Conservation (phyloP, 92 coral and sea anemone species). For the Pocillopora grandis region DNA sequence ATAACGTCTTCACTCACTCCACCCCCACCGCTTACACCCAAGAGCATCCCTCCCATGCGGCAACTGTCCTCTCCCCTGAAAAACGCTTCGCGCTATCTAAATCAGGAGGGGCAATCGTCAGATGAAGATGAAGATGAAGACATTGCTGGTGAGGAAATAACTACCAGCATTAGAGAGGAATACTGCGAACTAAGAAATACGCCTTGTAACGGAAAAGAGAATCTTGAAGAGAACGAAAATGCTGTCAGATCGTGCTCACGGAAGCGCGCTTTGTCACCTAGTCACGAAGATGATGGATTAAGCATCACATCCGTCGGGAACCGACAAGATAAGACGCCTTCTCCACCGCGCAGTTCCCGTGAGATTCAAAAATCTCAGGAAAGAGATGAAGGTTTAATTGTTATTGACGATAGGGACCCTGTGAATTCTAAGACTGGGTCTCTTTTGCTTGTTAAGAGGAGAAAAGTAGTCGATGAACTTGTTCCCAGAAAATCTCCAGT, state of each 20-base stretch:
- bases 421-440: conserved; percentile 32
- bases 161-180: not conserved
- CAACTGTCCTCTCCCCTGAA: conserved; percentile 68
- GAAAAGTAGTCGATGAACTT: conserved; percentile 35
- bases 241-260: not conserved
- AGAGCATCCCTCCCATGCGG: conserved; percentile 57
- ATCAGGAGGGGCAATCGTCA: conserved; percentile 48
- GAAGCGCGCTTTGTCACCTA: conserved; percentile 25
- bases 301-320: conserved; percentile 2
- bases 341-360: not conserved
- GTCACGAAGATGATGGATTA: conserved; percentile 7
- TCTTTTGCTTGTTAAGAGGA: conserved; percentile 33
- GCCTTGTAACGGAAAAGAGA: not conserved
- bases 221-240: not conserved
- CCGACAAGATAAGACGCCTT: conserved; percentile 25
- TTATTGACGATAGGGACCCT: conserved; percentile 41
- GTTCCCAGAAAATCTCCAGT: conserved; percentile 64
- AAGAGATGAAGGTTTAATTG: conserved; percentile 50
- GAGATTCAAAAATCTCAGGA: not conserved
- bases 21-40: conserved; percentile 69
- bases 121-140: conserved; percentile 54
- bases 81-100: conserved; percentile 54
- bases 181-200: not conserved
- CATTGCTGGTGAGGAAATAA: conserved; percentile 19
- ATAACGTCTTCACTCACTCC: conserved; percentile 55